phyloP scores from a whole-genome alignment of 2,888 invertebrate genomes.

The Harpalus rufipes region DNA sequence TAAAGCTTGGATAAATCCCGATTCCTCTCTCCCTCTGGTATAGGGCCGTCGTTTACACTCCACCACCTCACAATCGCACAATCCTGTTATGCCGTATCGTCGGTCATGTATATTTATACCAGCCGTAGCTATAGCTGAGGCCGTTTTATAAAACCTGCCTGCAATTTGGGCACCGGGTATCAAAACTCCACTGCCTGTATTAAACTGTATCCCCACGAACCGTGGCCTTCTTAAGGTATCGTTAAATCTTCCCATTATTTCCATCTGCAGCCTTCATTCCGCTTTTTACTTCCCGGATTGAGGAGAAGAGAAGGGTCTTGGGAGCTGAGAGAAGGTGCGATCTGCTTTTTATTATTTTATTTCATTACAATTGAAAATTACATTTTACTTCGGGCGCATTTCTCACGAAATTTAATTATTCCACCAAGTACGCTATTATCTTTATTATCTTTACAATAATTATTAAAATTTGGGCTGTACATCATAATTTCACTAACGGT shows the following conservation, averaged over 20 bases:
- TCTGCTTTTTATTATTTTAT: slow-evolving; percentile 62
- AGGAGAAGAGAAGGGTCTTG: not conserved
- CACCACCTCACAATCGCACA: slow-evolving; percentile 74
- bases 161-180: slow-evolving; percentile 73
- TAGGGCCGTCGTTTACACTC: slow-evolving; percentile 72
- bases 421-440: not conserved
- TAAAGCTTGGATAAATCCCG: slow-evolving; percentile 40
- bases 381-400: slow-evolving; percentile 11
- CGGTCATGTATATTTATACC: slow-evolving; percentile 76
- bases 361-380: slow-evolving; percentile 55
- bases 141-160: slow-evolving; percentile 74
- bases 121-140: slow-evolving; percentile 64
- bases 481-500: no score
- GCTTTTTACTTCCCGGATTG: slow-evolving; percentile 73
- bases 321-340: slow-evolving; percentile 44
- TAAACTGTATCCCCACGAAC: slow-evolving; percentile 47
- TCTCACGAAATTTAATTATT: not conserved
- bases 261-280: slow-evolving; percentile 76
- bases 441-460: not conserved
- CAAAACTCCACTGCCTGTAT: slow-evolving; percentile 73
- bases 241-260: slow-evolving; percentile 77
- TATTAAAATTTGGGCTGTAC: not conserved
- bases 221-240: slow-evolving; percentile 73
- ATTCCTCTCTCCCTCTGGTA: slow-evolving; percentile 23
- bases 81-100: slow-evolving; percentile 74